These are phyloP conservation scores for Tetrax tetrax DNA, from an alignment of 2,113 vertebrate genomes.

Conservation along the genomic window DNA sequence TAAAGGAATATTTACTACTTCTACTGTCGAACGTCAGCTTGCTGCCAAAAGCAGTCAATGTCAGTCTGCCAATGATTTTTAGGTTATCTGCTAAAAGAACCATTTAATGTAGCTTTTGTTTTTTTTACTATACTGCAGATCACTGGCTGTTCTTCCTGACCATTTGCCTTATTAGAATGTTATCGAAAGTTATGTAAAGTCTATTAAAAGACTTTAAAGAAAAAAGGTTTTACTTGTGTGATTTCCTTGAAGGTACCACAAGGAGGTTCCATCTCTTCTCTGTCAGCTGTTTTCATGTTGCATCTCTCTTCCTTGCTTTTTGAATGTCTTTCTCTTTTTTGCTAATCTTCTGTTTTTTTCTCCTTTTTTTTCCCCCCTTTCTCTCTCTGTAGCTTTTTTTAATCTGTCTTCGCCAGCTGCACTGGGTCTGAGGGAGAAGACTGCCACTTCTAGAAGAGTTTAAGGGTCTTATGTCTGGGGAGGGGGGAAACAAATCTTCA, in stretches of 20 bases:
- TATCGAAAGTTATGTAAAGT: constrained; percentile 21
- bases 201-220: not conserved
- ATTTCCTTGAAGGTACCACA: constrained; percentile 35
- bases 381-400: constrained; percentile 94
- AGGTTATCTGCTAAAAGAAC: not conserved
- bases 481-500: constrained; percentile 62
- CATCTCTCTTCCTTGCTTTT: constrained; percentile 55
- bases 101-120: not conserved
- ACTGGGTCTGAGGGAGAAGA: constrained; percentile 90
- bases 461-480: constrained; percentile 81
- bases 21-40: not conserved
- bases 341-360: constrained; percentile 72
- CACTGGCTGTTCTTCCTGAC: constrained; percentile 13
- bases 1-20: not conserved
- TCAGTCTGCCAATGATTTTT: not conserved
- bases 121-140: not conserved
- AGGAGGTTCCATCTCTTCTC: constrained; percentile 16
- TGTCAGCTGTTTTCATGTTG: constrained; percentile 35
- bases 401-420: constrained; percentile 90
- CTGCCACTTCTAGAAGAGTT: constrained; percentile 87
- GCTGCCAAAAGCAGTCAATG: not conserved
- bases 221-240: not conserved
- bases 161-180: constrained; percentile 13
- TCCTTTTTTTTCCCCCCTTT: constrained; percentile 73
- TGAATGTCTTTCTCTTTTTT: constrained; percentile 61